phyloP scores from a whole-genome alignment of 2,113 vertebrate genomes.

The Falcunculus frontatus region DNA sequence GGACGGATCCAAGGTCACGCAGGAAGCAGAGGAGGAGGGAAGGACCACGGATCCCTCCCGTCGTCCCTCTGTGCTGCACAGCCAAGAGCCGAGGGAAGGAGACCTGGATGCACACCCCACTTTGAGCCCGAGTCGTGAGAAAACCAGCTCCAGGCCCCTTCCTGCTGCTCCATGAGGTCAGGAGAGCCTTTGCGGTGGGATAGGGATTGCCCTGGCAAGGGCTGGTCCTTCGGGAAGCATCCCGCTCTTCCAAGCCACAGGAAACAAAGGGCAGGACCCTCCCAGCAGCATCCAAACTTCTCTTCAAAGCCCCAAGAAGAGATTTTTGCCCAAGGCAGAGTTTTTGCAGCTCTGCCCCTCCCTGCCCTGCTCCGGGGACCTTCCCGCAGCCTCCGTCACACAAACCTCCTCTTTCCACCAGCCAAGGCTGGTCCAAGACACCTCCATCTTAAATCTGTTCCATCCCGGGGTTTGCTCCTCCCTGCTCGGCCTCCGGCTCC shows the following conservation, averaged over 20 bases:
- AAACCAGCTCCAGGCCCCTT: not conserved
- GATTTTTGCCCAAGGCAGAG: not conserved
- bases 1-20: conserved; percentile 1
- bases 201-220: not conserved
- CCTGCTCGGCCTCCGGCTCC: not conserved
- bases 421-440: not conserved
- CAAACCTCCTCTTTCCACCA: not conserved
- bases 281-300: not conserved
- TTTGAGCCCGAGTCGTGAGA: accelerated
- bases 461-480: not conserved
- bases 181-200: not conserved
- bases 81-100: not conserved
- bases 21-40: not conserved
- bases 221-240: not conserved
- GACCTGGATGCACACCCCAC: accelerated
- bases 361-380: not conserved
- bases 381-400: not conserved
- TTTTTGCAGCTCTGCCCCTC: not conserved
- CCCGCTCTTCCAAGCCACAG: accelerated
- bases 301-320: not conserved
- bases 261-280: not conserved
- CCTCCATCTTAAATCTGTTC: not conserved
- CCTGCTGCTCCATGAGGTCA: not conserved
- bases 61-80: accelerated
- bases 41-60: not conserved